These are phyloP conservation scores for roundworm (Caenorhabditis elegans) DNA, from an alignment of 1,140 invertebrate species.

Conservation along the genomic window DNA sequence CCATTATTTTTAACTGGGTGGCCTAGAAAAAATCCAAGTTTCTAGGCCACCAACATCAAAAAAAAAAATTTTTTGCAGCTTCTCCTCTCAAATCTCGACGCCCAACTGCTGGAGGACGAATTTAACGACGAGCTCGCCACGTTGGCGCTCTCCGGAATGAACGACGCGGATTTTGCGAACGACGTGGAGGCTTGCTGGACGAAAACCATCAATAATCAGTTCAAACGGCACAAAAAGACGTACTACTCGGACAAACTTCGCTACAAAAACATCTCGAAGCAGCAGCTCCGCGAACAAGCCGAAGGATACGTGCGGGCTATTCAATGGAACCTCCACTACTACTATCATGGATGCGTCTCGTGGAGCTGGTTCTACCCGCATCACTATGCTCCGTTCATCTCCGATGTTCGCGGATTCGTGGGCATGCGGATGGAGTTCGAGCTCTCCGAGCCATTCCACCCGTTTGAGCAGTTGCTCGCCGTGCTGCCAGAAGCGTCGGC, in stretches of 20 bases:
- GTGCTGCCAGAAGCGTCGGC: slow-evolving; percentile 82
- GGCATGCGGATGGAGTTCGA: slow-evolving; percentile 75
- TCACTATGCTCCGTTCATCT: slow-evolving; percentile 93
- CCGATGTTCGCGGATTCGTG: slow-evolving; percentile 81
- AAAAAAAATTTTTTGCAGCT: no score
- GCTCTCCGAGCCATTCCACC: slow-evolving; percentile 82
- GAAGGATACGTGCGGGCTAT: slow-evolving; percentile 85
- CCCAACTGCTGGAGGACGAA: slow-evolving; percentile 44
- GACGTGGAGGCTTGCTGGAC: slow-evolving; percentile 50
- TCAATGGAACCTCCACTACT: slow-evolving; percentile 94
- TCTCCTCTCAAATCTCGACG: slow-evolving; percentile 36
- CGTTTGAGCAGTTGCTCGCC: slow-evolving; percentile 89
- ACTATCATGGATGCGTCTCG: slow-evolving; percentile 90
- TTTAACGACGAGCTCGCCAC: slow-evolving; percentile 53
- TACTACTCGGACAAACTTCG: slow-evolving; percentile 41
- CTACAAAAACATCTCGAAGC: slow-evolving; percentile 76
- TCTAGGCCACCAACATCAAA: no score
- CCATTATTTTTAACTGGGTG: no score
- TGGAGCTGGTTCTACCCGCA: slow-evolving; percentile 95
- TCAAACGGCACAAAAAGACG: slow-evolving; percentile 42
- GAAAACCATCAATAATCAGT: slow-evolving; percentile 14
- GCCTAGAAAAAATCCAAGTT: no score
- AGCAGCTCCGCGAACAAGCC: slow-evolving; percentile 79
- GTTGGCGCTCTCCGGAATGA: slow-evolving; percentile 50
- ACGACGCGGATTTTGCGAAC: slow-evolving; percentile 71